Evolutionary conservation across 2,113 vertebrate genomes (phyloP), one percentile per base, ranked within the genome.

Genomic region (Variabilichromis moorii): DNA sequence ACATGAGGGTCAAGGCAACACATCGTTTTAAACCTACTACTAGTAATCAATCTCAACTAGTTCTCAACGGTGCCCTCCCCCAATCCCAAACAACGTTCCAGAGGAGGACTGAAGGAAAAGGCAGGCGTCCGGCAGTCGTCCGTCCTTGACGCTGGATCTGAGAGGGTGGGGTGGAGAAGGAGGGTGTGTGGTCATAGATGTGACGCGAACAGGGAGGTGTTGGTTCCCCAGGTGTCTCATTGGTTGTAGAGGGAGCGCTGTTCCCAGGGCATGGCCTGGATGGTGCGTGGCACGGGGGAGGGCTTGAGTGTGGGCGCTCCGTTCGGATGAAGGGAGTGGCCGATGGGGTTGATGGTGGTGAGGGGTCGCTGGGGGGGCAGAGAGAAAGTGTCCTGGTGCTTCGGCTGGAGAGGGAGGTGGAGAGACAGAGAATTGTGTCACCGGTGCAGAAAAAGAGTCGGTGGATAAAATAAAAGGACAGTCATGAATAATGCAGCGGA

Each of bases 211-310:
- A 37, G 24, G 21, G 5, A 26, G 51, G 3, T 9, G 71, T 21
- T 4, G 63, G 80, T 45, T 90, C 78, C 78, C 81, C 2, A 1
- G 47, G 37, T 78, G 86, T 88, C 84, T 96, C 94, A 96, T 94
- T 96, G 95, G 92, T 96, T 96, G 94, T 96, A 96, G 90, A 96
- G 95, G 17, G 95, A 95, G 85, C 95, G 95, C 94, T 96, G 95
- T 93, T 96, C 95, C 95, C 95, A 96, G 66, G 94, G 95, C 94
- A 96, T 95, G 88, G 93, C 84, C 93, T 96, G 95, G 91, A 96
- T 95, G 93, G 90, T 93, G 81, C 95, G 95, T 28, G 94, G 94
- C 90, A 96, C 93, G 0, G 95, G 94, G 82, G 95, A 93, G 82
- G 95, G 95, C 90, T 96, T 96, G 92, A 96, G 94, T 14, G 94